phyloP scores from a whole-genome alignment of 2,888 invertebrate genomes.

The Coelopa pilipes region DNA sequence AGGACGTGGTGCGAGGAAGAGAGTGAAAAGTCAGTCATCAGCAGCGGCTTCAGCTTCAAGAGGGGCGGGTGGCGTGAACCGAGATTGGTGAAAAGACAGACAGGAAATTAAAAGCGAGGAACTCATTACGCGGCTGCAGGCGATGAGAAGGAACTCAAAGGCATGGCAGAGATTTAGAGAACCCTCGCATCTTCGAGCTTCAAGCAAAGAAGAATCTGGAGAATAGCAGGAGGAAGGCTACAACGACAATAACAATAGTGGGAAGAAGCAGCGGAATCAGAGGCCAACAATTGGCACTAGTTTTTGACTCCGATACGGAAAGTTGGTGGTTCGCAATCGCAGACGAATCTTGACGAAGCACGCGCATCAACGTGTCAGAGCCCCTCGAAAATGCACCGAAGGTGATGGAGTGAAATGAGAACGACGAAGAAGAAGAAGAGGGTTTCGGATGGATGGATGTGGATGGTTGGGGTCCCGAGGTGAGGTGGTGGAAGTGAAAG shows the following conservation, averaged over 20 bases:
- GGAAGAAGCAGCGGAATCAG: background rate
- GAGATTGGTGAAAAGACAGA: background rate
- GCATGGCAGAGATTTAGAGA: slow-evolving; percentile 11
- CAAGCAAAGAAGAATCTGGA: too few species aligned
- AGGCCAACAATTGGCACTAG: background rate
- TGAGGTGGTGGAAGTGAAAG: background rate
- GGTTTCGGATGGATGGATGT: too few species aligned
- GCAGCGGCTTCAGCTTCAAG: too few species aligned
- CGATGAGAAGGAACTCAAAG: background rate
- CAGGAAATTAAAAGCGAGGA: slow-evolving; percentile 27
- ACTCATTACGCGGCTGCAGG: slow-evolving; percentile 21
- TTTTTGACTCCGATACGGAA: slow-evolving; percentile 20
- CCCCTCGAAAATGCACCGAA: background rate
- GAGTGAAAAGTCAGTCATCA: too few species aligned
- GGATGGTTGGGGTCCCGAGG: background rate
- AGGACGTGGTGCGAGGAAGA: too few species aligned
- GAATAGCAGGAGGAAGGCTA: background rate
- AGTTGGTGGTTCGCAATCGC: background rate
- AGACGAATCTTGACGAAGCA: background rate
- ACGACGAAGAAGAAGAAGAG: background rate
- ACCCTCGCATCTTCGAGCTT: background rate
- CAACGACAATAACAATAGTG: slow-evolving; percentile 7
- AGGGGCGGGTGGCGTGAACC: too few species aligned
- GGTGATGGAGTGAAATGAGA: background rate
- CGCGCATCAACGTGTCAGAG: slow-evolving; percentile 30